Conservation (phyloP, 2,888 invertebrate genomes). For the Leucoptera coffeella region DNA sequence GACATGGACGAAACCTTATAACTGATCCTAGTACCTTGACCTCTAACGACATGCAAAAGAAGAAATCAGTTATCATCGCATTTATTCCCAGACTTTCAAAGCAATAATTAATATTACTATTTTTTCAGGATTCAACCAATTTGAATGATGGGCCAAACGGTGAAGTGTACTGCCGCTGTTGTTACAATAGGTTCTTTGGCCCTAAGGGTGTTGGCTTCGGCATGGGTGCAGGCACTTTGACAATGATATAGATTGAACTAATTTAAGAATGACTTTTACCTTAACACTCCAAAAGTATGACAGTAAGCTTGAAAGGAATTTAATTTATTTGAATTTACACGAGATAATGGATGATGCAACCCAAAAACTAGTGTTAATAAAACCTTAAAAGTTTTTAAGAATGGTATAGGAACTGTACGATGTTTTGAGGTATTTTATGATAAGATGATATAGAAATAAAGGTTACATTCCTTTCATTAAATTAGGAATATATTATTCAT, state of each 20-base stretch:
- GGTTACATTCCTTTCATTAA: slow-evolving; percentile 50
- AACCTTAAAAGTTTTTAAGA: too few species aligned
- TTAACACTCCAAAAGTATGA: slow-evolving; percentile 14
- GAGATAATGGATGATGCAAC: slow-evolving; percentile 50
- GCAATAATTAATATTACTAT: too few species aligned
- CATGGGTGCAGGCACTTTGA: slow-evolving; percentile 83
- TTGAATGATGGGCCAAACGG: slow-evolving; percentile 88
- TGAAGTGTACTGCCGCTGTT: slow-evolving; percentile 89
- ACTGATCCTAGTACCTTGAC: too few species aligned
- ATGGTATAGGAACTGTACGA: too few species aligned
- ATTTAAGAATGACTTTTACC: too few species aligned
- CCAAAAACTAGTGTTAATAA: too few species aligned
- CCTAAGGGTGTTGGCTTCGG: slow-evolving; percentile 88
- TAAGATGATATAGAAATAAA: slow-evolving; percentile 47
- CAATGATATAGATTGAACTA: slow-evolving; percentile 88
- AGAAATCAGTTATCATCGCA: too few species aligned
- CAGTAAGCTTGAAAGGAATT: slow-evolving; percentile 39
- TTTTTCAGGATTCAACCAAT: slow-evolving; percentile 73
- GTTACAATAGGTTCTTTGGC: slow-evolving; percentile 82
- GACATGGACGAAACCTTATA: too few species aligned
- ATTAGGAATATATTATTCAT: slow-evolving; percentile 38
- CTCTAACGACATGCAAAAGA: too few species aligned
- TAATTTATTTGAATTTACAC: too few species aligned
- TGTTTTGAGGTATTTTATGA: slow-evolving; percentile 43
- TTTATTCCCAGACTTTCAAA: too few species aligned